Evolutionary conservation across 2,888 invertebrate genomes (phyloP), one percentile per base, ranked within the genome.

Genomic region (Acholoe squamosa): DNA sequence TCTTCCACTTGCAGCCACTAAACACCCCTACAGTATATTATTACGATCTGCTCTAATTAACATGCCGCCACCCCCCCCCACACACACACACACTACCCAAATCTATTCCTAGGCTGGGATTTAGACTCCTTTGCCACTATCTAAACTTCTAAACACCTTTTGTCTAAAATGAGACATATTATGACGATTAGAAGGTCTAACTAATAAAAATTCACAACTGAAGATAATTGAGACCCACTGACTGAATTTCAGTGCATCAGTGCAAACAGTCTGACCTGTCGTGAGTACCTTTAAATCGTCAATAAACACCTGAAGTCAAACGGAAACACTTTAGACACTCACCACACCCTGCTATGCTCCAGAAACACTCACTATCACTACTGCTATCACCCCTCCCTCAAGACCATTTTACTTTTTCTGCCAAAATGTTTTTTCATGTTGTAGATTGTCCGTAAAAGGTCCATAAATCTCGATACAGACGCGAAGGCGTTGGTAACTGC

Each of bases 401-500:
- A n/a, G 61, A 31, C 76, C 31, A 28, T 76, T 76, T 31, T 25
- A 14, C 31, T 76, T 28, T n/a, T 28, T 76, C 31, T 31, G 43
- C 76, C 76, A 31, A 76, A 76, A 76, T 76, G 76, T 76, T 76
- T 80, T 80, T 80, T 43, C 43, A 80, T 80, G 80, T 80, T 80
- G 80, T 80, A 34, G 80, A 80, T 80, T 80, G 80, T 80, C 33
- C 19, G 80, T 80, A 80, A 80, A 80, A 80, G 80, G 80, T 80
- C 80, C 80, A 80, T 80, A 80, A 80, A 80, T 80, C 80, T 76
- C 31, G 76, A 76, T 76, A 76, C 76, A 76, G 76, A 76, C 76
- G 80, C 80, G 80, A 80, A 34, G 80, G 80, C 80, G 76, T 19
- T 33, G 80, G 33, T 80, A 12, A 80, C 22, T 33, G 80, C 25